phyloP scores from a whole-genome alignment of 2,888 invertebrate genomes.

The Deladenus siricidicola region DNA sequence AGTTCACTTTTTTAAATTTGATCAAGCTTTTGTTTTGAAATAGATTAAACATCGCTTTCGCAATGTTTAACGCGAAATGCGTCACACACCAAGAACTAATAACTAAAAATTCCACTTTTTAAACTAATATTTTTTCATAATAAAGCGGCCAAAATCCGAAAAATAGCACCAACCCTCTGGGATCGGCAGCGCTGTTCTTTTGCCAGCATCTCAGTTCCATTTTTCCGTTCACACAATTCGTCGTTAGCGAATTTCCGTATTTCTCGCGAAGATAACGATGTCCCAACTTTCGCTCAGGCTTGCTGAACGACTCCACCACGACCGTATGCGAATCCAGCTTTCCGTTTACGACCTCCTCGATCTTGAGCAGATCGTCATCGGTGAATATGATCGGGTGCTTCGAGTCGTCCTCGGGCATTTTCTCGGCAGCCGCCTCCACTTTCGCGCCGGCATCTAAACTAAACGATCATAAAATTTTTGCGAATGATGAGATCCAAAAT shows the following conservation, averaged over 20 bases:
- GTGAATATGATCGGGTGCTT: constrained; percentile 8
- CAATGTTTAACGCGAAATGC: too few species aligned
- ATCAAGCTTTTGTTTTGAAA: too few species aligned
- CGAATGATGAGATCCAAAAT: too few species aligned
- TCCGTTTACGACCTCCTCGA: not conserved
- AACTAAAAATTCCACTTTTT: too few species aligned
- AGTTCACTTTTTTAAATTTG: too few species aligned
- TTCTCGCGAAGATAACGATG: constrained; percentile 12
- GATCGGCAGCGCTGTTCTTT: not conserved
- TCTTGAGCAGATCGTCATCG: not conserved
- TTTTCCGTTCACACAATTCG: not conserved
- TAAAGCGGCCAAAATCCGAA: not conserved
- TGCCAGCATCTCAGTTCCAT: not conserved
- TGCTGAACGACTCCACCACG: not conserved
- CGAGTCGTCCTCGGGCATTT: not conserved
- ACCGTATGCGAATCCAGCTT: not conserved
- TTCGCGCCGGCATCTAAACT: too few species aligned
- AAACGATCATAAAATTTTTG: too few species aligned
- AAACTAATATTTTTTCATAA: too few species aligned
- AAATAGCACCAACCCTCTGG: not conserved
- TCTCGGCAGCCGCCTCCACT: not conserved
- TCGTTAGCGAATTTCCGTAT: not conserved
- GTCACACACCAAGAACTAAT: too few species aligned
- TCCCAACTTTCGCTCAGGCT: not conserved
- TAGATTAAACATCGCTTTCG: too few species aligned